phyloP scores from a whole-genome alignment of 2,888 invertebrate species.

The Drosophila paramelanica region DNA sequence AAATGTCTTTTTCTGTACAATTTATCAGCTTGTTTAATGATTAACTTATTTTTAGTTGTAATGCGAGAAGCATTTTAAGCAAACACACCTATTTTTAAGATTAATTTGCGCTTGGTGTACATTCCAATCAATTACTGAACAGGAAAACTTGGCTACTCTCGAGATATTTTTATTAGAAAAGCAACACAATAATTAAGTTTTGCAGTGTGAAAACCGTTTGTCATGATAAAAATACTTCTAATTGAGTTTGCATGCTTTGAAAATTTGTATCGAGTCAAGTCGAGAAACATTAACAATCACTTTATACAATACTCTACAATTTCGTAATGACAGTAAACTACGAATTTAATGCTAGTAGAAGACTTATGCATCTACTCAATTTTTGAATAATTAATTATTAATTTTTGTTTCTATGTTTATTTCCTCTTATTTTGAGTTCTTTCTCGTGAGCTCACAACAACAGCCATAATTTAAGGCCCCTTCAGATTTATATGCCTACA shows the following conservation, averaged over 20 bases:
- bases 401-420: constrained; percentile 34
- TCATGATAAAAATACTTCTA: not conserved
- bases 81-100: not conserved
- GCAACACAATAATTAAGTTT: not conserved
- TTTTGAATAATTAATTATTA: constrained; percentile 62
- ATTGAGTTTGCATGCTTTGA: not conserved
- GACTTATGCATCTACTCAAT: constrained; percentile 44
- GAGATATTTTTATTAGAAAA: constrained; percentile 1
- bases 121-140: constrained; percentile 6
- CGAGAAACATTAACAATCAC: not conserved
- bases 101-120: not conserved
- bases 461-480: constrained; percentile 24
- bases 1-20: not conserved
- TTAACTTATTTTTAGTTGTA: not conserved
- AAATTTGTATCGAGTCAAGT: constrained; percentile 2
- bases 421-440: constrained; percentile 32
- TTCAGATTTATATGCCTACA: constrained; percentile 71
- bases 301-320: not conserved
- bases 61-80: constrained; percentile 1
- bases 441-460: constrained; percentile 34
- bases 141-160: not conserved
- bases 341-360: constrained; percentile 7
- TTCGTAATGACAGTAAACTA: constrained; percentile 22
- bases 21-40: not conserved
- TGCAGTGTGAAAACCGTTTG: not conserved